Conservation (phyloP, 2,888 invertebrate species). For the Nymphalis c-album region DNA sequence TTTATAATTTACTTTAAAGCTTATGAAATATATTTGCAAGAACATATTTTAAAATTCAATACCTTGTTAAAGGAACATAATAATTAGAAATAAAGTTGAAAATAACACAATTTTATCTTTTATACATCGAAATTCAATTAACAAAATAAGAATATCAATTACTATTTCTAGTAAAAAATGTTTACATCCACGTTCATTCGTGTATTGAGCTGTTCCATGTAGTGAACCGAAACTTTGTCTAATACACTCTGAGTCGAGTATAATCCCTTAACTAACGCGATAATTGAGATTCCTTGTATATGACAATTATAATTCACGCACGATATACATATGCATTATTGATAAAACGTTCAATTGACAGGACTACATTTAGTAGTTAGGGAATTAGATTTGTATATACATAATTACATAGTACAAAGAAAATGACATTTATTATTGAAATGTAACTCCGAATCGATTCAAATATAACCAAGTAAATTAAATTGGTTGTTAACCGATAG, state of each 20-base stretch:
- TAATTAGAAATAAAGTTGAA: too few species aligned
- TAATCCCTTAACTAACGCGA: conserved; percentile 49
- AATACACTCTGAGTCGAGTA: conserved; percentile 60
- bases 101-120: too few species aligned
- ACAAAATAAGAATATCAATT: not conserved
- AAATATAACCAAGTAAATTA: too few species aligned
- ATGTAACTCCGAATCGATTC: too few species aligned
- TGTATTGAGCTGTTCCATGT: conserved; percentile 49
- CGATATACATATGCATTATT: conserved; percentile 20
- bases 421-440: too few species aligned
- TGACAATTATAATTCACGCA: conserved; percentile 28
- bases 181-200: conserved; percentile 40
- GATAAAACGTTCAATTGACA: conserved; percentile 21
- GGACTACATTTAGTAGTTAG: conserved; percentile 8
- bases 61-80: too few species aligned
- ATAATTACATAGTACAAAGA: not conserved
- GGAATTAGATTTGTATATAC: not conserved
- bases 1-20: too few species aligned
- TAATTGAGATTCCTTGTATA: conserved; percentile 54
- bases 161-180: conserved; percentile 23
- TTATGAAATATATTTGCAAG: too few species aligned
- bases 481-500: too few species aligned
- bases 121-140: too few species aligned
- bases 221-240: conserved; percentile 59
- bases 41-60: too few species aligned